phyloP scores from a whole-genome alignment of 2,113 vertebrate species.

The Phycodurus eques region DNA sequence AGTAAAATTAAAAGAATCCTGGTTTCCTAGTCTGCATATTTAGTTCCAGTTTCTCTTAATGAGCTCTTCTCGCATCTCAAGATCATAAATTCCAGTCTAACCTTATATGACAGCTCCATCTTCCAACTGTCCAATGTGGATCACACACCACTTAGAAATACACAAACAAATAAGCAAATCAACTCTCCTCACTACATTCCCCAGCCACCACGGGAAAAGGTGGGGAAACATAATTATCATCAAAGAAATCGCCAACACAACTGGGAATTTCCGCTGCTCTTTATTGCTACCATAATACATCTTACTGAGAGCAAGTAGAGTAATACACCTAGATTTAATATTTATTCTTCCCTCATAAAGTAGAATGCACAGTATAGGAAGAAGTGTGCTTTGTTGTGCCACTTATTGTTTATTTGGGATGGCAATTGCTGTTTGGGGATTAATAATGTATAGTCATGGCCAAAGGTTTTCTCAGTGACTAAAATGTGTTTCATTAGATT shows the following conservation, averaged over 20 bases:
- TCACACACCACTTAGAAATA: constrained; percentile 47
- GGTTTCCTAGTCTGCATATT: constrained; percentile 42
- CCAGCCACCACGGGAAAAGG: constrained; percentile 27
- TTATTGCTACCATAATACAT: constrained; percentile 52
- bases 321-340: constrained; percentile 28
- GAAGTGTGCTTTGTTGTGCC: not conserved
- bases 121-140: constrained; percentile 67
- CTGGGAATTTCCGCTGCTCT: constrained; percentile 52
- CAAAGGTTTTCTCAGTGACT: no score
- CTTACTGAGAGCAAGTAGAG: constrained; percentile 19
- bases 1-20: constrained; percentile 57
- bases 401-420: not conserved
- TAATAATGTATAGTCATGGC: no score
- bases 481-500: no score
- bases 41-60: constrained; percentile 73
- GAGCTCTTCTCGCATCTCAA: constrained; percentile 77
- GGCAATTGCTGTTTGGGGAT: not conserved
- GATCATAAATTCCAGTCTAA: constrained; percentile 78
- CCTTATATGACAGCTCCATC: constrained; percentile 80
- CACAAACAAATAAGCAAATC: constrained; percentile 37
- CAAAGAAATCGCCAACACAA: constrained; percentile 52
- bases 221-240: constrained; percentile 62
- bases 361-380: not conserved
- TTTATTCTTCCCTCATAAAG: constrained; percentile 15
- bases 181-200: constrained; percentile 19